Percentiles rank a stretch among this genome's conserved stretches.
phyloP scores from a whole-genome alignment of 2,888 invertebrate genomes.

The Cerastis rubricosa region DNA sequence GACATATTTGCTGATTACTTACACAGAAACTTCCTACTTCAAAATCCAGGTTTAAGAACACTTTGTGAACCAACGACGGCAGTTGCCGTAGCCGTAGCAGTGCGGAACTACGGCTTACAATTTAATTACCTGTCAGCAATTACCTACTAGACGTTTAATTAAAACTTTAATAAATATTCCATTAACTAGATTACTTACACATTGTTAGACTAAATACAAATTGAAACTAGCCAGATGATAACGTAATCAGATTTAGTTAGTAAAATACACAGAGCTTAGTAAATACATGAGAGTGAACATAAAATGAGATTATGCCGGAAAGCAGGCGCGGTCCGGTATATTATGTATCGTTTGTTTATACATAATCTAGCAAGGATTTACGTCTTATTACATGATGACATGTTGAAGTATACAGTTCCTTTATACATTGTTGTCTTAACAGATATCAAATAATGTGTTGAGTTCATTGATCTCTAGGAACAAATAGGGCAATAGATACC shows the following conservation, averaged over 20 bases:
- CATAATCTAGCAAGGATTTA: constrained; percentile 35
- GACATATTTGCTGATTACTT: neutral
- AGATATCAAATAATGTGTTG: constrained; percentile 16
- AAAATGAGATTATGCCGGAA: constrained; percentile 45
- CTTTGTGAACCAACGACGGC: constrained; percentile 3
- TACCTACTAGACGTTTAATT: constrained; percentile 3
- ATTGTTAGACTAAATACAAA: constrained; percentile 24
- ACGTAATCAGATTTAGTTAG: constrained; percentile 33
- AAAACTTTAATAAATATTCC: constrained; percentile 28
- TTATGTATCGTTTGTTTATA: constrained; percentile 38
- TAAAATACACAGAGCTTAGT: constrained; percentile 33
- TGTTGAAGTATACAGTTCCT: constrained; percentile 6
- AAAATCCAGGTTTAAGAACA: neutral
- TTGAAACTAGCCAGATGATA: constrained; percentile 40
- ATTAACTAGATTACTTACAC: constrained; percentile 6
- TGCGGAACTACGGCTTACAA: constrained; percentile 5
- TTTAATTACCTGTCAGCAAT: neutral
- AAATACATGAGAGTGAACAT: constrained; percentile 32
- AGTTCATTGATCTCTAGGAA: constrained; percentile 33
- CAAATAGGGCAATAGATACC: constrained; percentile 47
- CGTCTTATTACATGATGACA: constrained; percentile 21
- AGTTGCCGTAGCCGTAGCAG: neutral
- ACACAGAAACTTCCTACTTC: neutral
- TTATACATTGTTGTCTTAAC: constrained; percentile 18
- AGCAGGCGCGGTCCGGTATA: constrained; percentile 24